Conservation (phyloP, 2,888 invertebrate genomes). For the Agrotis clavis region DNA sequence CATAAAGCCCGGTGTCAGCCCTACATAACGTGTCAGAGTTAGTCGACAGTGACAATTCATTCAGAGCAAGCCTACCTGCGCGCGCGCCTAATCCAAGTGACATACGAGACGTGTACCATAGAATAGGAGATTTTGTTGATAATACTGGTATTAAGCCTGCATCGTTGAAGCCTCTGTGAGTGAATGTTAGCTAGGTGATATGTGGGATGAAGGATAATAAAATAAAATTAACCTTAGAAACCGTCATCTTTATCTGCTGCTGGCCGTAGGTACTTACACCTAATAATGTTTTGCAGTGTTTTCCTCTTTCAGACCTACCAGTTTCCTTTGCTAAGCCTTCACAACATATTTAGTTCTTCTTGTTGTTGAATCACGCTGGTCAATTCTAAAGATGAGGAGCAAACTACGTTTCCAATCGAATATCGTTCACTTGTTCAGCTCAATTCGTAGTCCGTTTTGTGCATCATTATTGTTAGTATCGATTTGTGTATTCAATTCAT, state of each 20-base stretch:
- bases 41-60: constrained; percentile 89
- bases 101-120: constrained; percentile 81
- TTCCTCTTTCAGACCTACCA: too few relatives aligned
- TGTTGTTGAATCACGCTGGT: background rate
- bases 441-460: background rate
- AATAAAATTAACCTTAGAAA: too few relatives aligned
- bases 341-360: background rate
- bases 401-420: background rate
- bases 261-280: too few relatives aligned
- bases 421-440: background rate
- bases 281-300: too few relatives aligned
- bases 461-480: background rate
- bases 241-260: too few relatives aligned
- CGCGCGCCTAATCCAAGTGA: constrained; percentile 88
- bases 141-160: constrained; percentile 25
- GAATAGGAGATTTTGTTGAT: constrained; percentile 60
- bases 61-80: constrained; percentile 86
- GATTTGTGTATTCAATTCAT: background rate
- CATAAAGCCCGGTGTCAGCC: constrained; percentile 71
- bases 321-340: too few relatives aligned
- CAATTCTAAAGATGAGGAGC: background rate
- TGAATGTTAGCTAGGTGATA: too few relatives aligned
- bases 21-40: constrained; percentile 81
- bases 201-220: too few relatives aligned
- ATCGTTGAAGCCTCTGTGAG: constrained; percentile 8